Conservation (phyloP, 2,113 vertebrate genomes). For the Pungitius pungitius region DNA sequence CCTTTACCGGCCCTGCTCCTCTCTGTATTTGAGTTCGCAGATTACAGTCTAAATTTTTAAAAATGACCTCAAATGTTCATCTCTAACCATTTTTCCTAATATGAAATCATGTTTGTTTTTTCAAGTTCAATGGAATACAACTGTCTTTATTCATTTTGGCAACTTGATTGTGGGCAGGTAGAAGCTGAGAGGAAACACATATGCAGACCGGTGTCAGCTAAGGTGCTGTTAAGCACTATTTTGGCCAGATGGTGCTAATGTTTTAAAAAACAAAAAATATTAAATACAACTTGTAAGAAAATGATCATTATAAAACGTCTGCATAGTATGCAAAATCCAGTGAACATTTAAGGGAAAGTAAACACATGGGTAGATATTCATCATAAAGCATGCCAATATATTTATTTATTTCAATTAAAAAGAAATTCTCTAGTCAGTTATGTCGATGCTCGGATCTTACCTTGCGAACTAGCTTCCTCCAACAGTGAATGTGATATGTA, state of each 20-base stretch:
- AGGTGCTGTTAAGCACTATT: background rate
- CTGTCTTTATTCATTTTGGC: background rate
- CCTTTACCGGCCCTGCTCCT: too few species aligned
- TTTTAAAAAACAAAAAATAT: background rate
- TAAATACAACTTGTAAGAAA: background rate
- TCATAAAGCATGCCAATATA: background rate
- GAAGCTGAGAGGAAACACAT: background rate
- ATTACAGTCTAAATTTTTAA: too few species aligned
- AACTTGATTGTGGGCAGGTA: background rate
- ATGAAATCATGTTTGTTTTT: too few species aligned
- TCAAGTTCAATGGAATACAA: background rate
- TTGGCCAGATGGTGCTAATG: background rate
- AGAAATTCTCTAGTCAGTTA: background rate
- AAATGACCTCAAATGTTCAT: background rate
- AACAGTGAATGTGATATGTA: slow-evolving; percentile 88
- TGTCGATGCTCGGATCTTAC: slow-evolving; percentile 69
- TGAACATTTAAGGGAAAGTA: background rate
- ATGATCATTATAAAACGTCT: background rate
- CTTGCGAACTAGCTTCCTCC: slow-evolving; percentile 81
- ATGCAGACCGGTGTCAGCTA: background rate
- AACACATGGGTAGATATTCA: background rate
- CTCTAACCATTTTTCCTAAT: background rate
- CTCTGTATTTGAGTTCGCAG: too few species aligned
- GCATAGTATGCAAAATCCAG: background rate
- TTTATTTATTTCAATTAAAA: background rate